phyloP scores from a whole-genome alignment of 2,797 vertebrate genomes.

The Neosilurus hyrtlii region DNA sequence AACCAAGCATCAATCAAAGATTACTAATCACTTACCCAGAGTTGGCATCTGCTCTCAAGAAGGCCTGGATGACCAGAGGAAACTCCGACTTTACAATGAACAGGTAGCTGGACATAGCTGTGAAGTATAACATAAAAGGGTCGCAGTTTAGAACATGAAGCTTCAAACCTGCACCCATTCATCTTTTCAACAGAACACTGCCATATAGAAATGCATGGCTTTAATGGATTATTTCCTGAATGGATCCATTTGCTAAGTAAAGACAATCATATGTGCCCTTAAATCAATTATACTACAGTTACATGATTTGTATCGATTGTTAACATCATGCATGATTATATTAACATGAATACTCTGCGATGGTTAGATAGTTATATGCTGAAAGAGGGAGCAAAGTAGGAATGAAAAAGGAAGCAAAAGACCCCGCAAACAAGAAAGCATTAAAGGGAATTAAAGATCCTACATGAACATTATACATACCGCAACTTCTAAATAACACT shows the following conservation, averaged over 20 bases:
- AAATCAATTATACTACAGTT: neutral
- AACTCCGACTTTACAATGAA: slow-evolving; percentile 98
- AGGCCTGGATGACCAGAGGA: slow-evolving; percentile 94
- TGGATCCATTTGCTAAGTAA: neutral
- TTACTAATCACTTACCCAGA: slow-evolving; percentile 79
- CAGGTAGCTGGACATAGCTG: slow-evolving; percentile 98
- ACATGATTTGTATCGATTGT: slow-evolving; percentile 7
- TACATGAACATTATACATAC: too few species aligned
- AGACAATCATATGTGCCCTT: neutral
- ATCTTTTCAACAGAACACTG: neutral
- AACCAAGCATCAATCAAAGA: neutral
- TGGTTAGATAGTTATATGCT: too few species aligned
- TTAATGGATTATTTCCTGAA: neutral
- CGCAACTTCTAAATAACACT: too few species aligned
- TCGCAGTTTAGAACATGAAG: slow-evolving; percentile 10
- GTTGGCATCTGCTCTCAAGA: slow-evolving; percentile 80
- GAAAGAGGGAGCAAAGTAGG: neutral
- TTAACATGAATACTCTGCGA: neutral
- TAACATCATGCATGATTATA: neutral
- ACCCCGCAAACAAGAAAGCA: too few species aligned
- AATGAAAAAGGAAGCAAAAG: too few species aligned
- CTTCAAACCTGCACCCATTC: neutral
- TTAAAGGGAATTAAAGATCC: too few species aligned
- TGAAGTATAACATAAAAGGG: slow-evolving; percentile 37
- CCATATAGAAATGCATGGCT: neutral